A percentile compares a stretch with the other conserved stretches of the same genome.
Evolutionary conservation across 1,140 invertebrate species (phyloP).

Genomic region (Brachionus rotundiformis): DNA sequence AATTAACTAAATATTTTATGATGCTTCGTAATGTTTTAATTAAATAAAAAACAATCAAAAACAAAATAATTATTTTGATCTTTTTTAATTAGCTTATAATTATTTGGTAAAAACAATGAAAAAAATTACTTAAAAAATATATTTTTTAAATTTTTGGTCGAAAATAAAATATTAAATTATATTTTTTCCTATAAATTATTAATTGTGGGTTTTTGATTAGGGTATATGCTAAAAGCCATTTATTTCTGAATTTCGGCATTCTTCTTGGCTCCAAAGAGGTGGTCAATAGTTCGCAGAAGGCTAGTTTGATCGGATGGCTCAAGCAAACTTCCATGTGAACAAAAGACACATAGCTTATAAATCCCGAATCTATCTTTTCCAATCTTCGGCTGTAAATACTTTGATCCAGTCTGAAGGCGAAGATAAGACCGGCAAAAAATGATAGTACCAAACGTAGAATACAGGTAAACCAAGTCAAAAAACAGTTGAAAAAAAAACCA

Average conservation of each 20-base stretch:
- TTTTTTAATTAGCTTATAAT: too few relatives aligned
- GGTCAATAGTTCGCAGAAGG: neutral
- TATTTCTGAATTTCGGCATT: neutral
- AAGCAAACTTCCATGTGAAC: constrained; percentile 41
- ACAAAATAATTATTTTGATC: too few relatives aligned
- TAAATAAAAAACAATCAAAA: too few relatives aligned
- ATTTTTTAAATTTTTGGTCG: too few relatives aligned
- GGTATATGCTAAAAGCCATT: neutral
- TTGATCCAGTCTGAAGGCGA: constrained; percentile 33
- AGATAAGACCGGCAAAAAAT: neutral
- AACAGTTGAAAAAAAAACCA: constrained; percentile 51
- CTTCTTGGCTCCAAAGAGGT: neutral
- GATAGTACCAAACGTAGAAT: neutral
- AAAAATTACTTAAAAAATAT: too few relatives aligned
- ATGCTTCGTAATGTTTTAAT: too few relatives aligned
- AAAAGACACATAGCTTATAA: constrained; percentile 29
- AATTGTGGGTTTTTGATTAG: neutral
- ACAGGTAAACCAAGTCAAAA: constrained; percentile 28
- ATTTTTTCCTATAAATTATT: neutral
- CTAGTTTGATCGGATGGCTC: constrained; percentile 38
- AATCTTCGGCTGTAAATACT: constrained; percentile 47
- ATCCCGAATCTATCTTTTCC: constrained; percentile 34
- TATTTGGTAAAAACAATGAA: too few relatives aligned
- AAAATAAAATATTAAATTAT: too few relatives aligned
- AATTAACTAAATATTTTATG: too few relatives aligned